Base-by-base conservation (phyloP, 2,797 vertebrate species). In the Dallia pectoralis region DNA sequence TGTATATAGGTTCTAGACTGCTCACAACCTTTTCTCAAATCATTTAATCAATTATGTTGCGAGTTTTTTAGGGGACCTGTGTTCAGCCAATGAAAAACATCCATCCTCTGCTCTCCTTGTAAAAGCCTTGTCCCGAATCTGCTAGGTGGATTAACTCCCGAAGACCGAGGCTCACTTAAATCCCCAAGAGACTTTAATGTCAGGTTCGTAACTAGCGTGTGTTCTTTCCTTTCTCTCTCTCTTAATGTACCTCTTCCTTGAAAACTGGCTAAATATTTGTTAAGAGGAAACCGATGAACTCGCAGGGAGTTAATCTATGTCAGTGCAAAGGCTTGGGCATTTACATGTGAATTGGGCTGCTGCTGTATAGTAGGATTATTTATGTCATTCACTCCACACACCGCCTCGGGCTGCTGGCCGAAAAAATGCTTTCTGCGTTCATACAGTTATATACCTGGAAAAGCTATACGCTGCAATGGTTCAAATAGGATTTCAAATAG, bases 271-370 rank as follows among this genome's bases (percentile, higher is more conserved):
- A 94, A 95, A 95, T 96, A 96, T 96, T 93, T 93, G 90, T 93
- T 93, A 94, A 92, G 90, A 92, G 95, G 92, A 93, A 96, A 96
- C 95, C 96, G 94, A 99, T 97, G 96, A 97, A 99, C 96, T 99
- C 95, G 89, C 92, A 92, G 95, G 93, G 95, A 99, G 96, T 98
- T 98, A 95, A 98, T 97, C 96, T 93, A 96, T 97, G 96, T 97
- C 96, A 94, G 92, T 91, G 93, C 93, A 92, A n/a, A 95, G 94
- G 94, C 93, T 87, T 81, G 74, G 22, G 18, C 71, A 98, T 99
- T 99, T 95, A 94, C 97, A 99, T 99, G 93, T 97, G 95, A 99
- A 99, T 96, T 86, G 88, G 88, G 86, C 90, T 82, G 88, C 83
- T 88, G 91, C 92, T 95, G 91, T 87, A 88, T 91, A 89, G 89